Conservation (phyloP, 2,888 invertebrate species). For the Catonia carolina region DNA sequence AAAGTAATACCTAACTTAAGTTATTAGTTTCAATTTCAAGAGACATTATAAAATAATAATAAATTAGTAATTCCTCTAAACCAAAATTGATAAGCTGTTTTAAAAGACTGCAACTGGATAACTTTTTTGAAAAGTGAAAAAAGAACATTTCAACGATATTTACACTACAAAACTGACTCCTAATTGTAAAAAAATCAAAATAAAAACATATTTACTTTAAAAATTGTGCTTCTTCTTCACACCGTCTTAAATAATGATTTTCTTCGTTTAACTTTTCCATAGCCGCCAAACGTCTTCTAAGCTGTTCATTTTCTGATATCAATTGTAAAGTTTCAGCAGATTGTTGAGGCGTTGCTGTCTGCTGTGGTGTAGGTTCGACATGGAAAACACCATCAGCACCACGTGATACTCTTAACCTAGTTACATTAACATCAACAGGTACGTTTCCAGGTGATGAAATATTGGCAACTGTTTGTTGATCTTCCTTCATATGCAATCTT, state of each 20-base stretch:
- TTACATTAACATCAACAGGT: slow-evolving; percentile 68
- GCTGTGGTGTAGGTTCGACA: slow-evolving; percentile 51
- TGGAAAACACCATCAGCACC: slow-evolving; percentile 67
- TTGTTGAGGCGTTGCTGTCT: neutral
- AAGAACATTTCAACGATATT: no score
- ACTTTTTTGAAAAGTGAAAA: no score
- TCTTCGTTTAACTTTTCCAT: slow-evolving; percentile 55
- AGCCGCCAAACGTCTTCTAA: slow-evolving; percentile 53
- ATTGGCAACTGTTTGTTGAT: slow-evolving; percentile 70
- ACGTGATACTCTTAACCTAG: slow-evolving; percentile 61
- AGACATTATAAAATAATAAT: no score
- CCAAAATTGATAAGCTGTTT: no score
- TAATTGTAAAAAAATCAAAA: no score
- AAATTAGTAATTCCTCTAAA: no score
- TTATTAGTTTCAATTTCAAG: no score
- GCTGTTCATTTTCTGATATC: slow-evolving; percentile 53
- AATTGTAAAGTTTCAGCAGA: slow-evolving; percentile 13
- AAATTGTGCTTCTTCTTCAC: slow-evolving; percentile 53
- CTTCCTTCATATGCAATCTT: slow-evolving; percentile 69
- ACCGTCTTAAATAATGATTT: slow-evolving; percentile 48
- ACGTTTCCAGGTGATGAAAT: slow-evolving; percentile 76
- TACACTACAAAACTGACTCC: no score
- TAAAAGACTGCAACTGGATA: no score
- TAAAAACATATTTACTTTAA: slow-evolving; percentile 43
- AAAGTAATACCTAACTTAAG: no score